phyloP scores from a whole-genome alignment of 2,113 vertebrate species.

The Phrynosoma platyrhinos region DNA sequence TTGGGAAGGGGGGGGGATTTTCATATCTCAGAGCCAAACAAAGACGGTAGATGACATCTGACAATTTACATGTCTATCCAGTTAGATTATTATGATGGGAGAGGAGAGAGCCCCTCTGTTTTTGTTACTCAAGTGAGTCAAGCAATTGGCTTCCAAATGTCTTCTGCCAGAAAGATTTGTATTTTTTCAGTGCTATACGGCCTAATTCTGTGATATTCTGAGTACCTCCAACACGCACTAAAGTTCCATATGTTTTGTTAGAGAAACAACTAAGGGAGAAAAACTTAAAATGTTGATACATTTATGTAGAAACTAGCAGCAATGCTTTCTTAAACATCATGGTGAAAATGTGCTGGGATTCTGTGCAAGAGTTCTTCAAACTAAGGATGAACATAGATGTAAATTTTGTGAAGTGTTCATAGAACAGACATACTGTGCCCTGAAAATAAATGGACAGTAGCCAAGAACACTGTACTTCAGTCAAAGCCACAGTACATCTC shows the following conservation, averaged over 20 bases:
- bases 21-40: constrained; percentile 35
- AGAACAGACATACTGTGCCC: background rate
- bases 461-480: background rate
- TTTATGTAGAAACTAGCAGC: background rate
- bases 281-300: background rate
- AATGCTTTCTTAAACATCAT: background rate
- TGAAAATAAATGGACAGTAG: background rate
- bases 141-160: constrained; percentile 2
- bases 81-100: constrained; percentile 28
- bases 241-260: background rate
- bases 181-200: constrained; percentile 11
- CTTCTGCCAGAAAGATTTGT: constrained; percentile 22
- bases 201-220: background rate
- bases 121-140: constrained; percentile 21
- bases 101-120: background rate
- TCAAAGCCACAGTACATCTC: background rate
- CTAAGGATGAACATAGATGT: background rate
- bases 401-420: background rate
- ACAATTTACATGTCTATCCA: constrained; percentile 39
- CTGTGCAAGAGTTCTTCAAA: background rate
- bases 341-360: background rate
- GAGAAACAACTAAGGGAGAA: background rate
- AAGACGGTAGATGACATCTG: constrained; percentile 37
- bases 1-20: constrained; percentile 27
- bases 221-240: background rate